Evolutionary conservation across 2,888 invertebrate genomes (phyloP).

Genomic region (Heliconius hortense): DNA sequence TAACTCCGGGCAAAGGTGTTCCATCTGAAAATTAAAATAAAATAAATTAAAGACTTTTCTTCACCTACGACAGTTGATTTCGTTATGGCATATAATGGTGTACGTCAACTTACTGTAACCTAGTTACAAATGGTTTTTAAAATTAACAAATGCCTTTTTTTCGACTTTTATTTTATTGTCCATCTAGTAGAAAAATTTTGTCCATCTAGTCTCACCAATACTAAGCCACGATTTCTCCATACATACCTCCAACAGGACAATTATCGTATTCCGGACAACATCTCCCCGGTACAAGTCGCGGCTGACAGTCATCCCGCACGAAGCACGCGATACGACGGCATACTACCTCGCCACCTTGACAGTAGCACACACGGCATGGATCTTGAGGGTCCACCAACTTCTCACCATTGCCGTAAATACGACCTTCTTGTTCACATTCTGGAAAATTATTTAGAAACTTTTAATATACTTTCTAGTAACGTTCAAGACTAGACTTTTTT

Average conservation of each 20-base stretch:
- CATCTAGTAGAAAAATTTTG: background rate
- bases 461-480: background rate
- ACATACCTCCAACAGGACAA: constrained; percentile 85
- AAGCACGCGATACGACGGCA: constrained; percentile 90
- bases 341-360: constrained; percentile 89
- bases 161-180: no score
- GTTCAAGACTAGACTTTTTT: no score
- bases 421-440: constrained; percentile 90
- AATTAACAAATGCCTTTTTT: no score
- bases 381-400: constrained; percentile 86
- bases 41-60: background rate
- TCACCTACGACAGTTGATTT: background rate
- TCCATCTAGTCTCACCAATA: background rate
- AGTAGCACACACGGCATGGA: constrained; percentile 91
- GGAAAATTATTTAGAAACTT: constrained; percentile 46
- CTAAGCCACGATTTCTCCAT: background rate
- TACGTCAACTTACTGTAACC: background rate
- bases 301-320: constrained; percentile 88
- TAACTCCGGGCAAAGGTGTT: constrained; percentile 60
- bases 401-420: constrained; percentile 88
- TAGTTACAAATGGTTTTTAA: background rate
- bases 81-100: background rate
- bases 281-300: constrained; percentile 86
- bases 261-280: constrained; percentile 92
- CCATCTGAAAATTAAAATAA: constrained; percentile 59